Conservation (phyloP, 2,797 vertebrate genomes). For the Muscicapa comitata region DNA sequence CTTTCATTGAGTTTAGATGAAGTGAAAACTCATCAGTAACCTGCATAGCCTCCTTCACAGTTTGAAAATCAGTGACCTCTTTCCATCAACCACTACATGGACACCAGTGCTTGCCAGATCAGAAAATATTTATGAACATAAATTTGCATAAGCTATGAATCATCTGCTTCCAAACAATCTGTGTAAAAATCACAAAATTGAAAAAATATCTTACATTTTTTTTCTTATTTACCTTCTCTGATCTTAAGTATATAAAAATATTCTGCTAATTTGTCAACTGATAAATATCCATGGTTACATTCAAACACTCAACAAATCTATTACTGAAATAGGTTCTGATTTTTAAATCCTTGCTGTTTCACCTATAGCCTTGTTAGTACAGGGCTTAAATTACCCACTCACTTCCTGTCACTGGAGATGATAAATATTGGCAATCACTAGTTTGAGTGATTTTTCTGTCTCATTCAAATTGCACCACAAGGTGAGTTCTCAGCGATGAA, state of each 20-base stretch:
- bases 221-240: neutral
- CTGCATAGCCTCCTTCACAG: neutral
- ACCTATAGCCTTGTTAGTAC: neutral
- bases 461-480: slow-evolving; percentile 13
- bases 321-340: neutral
- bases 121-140: neutral
- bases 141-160: neutral
- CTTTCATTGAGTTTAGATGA: neutral
- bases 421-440: neutral
- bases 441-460: slow-evolving; percentile 18
- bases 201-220: neutral
- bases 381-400: neutral
- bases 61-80: neutral
- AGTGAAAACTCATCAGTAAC: neutral
- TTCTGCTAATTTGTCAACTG: neutral
- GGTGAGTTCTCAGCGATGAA: slow-evolving; percentile 43
- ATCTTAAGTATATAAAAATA: neutral
- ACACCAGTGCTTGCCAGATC: neutral
- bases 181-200: neutral
- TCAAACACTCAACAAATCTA: neutral
- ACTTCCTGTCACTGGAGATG: neutral
- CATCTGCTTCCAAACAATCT: neutral
- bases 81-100: neutral
- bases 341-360: neutral
- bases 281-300: neutral